Conservation (phyloP, 64 coral and sea anemone species). For the Pocillopora damicornis region DNA sequence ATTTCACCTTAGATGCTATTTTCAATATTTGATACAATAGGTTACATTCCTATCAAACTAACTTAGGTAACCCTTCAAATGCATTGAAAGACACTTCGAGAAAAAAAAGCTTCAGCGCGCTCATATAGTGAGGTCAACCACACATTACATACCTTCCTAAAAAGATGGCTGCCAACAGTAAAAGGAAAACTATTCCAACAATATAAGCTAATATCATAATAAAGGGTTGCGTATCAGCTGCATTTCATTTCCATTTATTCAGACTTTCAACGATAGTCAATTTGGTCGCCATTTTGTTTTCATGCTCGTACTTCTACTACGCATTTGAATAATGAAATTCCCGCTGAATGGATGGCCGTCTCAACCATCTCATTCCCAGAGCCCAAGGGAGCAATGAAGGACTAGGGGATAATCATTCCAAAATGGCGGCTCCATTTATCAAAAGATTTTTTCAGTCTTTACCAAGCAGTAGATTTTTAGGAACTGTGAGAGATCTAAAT, state of each 20-base stretch:
- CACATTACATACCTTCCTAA: slow-evolving; percentile 45
- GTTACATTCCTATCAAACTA: too few relatives aligned
- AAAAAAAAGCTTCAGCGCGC: not conserved
- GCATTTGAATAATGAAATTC: not conserved
- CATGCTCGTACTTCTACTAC: not conserved
- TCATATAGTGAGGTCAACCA: not conserved
- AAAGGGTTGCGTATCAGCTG: not conserved
- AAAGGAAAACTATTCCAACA: slow-evolving; percentile 11
- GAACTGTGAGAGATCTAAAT: not conserved
- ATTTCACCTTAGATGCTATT: too few relatives aligned
- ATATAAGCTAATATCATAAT: slow-evolving; percentile 51
- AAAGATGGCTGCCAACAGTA: slow-evolving; percentile 38
- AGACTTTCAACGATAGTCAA: too few relatives aligned
- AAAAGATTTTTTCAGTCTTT: not conserved
- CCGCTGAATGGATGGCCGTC: not conserved
- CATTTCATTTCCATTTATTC: not conserved
- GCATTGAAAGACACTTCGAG: not conserved
- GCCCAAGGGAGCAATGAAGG: not conserved
- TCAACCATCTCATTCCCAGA: not conserved
- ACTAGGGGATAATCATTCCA: not conserved
- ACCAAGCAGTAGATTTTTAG: not conserved
- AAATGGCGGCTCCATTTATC: not conserved
- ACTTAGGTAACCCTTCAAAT: not conserved
- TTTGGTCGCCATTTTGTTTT: not conserved
- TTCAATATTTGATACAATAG: too few relatives aligned